Conservation (phyloP, 2,888 invertebrate genomes). For the Chrysodeixis includens region DNA sequence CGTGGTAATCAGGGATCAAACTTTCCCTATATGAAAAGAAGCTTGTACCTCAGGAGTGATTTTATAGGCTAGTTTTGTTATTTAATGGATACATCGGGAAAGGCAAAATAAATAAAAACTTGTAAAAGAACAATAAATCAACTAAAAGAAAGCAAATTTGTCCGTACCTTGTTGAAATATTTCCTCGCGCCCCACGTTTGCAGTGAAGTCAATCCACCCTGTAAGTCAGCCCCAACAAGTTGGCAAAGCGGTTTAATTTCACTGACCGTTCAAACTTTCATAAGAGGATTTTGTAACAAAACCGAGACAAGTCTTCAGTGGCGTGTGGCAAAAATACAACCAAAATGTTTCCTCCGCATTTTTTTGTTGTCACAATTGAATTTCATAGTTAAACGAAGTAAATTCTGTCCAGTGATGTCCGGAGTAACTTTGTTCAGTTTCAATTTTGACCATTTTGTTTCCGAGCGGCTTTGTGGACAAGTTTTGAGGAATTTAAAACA, state of each 20-base stretch:
- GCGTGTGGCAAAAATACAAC: constrained; percentile 42
- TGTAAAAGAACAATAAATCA: too few species aligned
- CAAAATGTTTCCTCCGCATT: constrained; percentile 30
- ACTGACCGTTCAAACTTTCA: constrained; percentile 64
- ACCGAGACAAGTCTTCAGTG: constrained; percentile 40
- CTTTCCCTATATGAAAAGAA: too few species aligned
- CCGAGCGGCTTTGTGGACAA: constrained; percentile 30
- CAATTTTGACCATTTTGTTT: constrained; percentile 40
- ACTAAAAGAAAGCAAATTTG: not conserved
- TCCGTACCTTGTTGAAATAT: not conserved
- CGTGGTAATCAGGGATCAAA: too few species aligned
- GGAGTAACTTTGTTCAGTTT: constrained; percentile 48
- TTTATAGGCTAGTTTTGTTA: too few species aligned
- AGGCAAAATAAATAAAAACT: too few species aligned
- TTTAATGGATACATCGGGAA: too few species aligned
- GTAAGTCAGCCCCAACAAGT: constrained; percentile 55
- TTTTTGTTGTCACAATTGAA: constrained; percentile 51
- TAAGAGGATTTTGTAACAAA: constrained; percentile 72
- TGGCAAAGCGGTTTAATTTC: constrained; percentile 72
- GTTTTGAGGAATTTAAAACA: constrained; percentile 52
- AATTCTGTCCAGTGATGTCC: constrained; percentile 36
- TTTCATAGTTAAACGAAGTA: constrained; percentile 53
- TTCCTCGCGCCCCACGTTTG: constrained; percentile 17
- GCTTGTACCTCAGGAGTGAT: too few species aligned
- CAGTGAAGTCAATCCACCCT: constrained; percentile 16